These are phyloP conservation scores for Columbina picui DNA, from an alignment of 2,113 vertebrate species.

Conservation along the genomic window DNA sequence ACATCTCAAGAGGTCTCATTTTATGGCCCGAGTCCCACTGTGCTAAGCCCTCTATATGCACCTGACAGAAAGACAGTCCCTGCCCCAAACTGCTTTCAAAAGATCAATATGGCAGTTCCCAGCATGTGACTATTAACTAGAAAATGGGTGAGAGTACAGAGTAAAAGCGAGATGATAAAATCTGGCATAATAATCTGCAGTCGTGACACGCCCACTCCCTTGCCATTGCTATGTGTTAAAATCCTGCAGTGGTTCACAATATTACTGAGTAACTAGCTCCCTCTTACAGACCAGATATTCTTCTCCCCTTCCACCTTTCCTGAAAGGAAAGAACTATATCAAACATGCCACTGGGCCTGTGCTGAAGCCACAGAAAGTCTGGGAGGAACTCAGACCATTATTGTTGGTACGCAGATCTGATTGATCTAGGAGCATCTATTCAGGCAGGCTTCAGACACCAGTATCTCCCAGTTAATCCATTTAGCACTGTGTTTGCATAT, in stretches of 20 bases:
- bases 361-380: background rate
- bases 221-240: background rate
- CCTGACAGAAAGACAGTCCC: background rate
- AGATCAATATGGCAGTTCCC: background rate
- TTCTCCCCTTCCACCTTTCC: background rate
- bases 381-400: background rate
- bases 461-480: constrained; percentile 30
- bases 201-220: background rate
- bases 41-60: background rate
- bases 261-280: background rate
- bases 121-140: background rate
- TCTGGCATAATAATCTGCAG: background rate
- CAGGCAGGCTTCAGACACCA: background rate
- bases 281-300: background rate
- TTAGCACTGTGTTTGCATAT: constrained; percentile 29
- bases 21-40: background rate
- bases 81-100: background rate
- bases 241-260: background rate
- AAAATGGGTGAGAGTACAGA: background rate
- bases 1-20: background rate
- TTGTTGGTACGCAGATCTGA: background rate
- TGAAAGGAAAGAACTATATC: background rate
- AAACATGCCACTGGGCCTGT: background rate
- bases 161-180: background rate
- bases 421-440: background rate